A percentile compares a stretch with the other conserved stretches of the same genome.
These are phyloP conservation scores for Trachelus tabidus DNA, from an alignment of 2,888 invertebrate species.

Conservation along the genomic window DNA sequence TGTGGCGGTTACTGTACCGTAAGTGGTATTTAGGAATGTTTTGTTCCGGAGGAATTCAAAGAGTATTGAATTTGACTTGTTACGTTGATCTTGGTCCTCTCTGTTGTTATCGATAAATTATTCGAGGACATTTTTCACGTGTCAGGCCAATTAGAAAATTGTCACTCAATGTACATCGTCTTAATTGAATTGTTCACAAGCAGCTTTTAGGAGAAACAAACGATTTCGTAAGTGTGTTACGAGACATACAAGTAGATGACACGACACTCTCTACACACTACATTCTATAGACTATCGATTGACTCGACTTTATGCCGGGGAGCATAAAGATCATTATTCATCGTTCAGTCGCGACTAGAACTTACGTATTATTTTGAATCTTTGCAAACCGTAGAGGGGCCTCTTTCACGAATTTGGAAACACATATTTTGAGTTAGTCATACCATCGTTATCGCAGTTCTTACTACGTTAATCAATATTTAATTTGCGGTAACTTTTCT, in stretches of 20 bases:
- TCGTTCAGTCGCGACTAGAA: neutral
- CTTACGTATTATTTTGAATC: neutral
- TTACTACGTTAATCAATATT: conserved; percentile 18
- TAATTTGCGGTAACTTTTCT: conserved; percentile 9
- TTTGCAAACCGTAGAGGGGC: conserved; percentile 19
- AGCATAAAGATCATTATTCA: neutral
- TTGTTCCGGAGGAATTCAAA: neutral
- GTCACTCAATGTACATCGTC: neutral
- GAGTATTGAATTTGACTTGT: neutral
- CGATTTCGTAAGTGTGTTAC: conserved; percentile 64
- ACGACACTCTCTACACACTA: conserved; percentile 6
- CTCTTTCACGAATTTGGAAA: conserved; percentile 35
- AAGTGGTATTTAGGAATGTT: neutral
- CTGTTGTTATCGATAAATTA: neutral
- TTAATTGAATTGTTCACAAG: conserved; percentile 56
- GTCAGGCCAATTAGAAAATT: neutral
- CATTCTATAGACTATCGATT: neutral
- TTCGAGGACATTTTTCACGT: neutral
- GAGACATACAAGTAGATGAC: conserved; percentile 50
- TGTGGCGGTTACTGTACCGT: neutral
- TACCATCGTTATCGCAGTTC: conserved; percentile 32
- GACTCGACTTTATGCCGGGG: neutral
- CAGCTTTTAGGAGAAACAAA: conserved; percentile 65
- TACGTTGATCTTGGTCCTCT: neutral
- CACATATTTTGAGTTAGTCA: conserved; percentile 61